A percentile compares a stretch with the other conserved stretches of the same genome.
These are phyloP conservation scores for Guaruba guarouba DNA, from an alignment of 2,113 vertebrate genomes.

Conservation along the genomic window DNA sequence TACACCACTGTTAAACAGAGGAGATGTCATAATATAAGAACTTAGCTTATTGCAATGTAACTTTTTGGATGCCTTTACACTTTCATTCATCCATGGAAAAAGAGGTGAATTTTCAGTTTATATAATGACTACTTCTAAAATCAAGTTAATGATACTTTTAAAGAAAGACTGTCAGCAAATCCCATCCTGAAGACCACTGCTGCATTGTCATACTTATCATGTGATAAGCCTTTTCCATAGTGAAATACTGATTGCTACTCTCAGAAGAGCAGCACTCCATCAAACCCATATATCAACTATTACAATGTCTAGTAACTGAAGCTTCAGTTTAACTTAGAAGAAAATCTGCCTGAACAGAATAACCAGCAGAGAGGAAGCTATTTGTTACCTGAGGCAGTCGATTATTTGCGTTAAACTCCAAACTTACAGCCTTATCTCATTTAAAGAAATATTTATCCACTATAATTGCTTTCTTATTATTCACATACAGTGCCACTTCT, in stretches of 20 bases:
- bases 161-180: neutral
- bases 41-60: neutral
- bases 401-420: neutral
- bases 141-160: neutral
- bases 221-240: neutral
- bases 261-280: neutral
- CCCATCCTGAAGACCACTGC: neutral
- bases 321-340: neutral
- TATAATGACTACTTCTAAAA: neutral
- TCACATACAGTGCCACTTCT: neutral
- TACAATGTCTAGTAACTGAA: neutral
- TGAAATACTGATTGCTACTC: neutral
- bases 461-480: neutral
- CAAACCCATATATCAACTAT: neutral
- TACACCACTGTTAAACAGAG: neutral
- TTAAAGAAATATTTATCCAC: neutral
- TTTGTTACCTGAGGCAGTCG: neutral
- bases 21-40: neutral
- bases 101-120: neutral
- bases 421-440: neutral
- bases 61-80: neutral
- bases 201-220: neutral
- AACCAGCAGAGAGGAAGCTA: neutral
- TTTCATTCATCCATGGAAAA: neutral
- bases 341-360: neutral